These are phyloP conservation scores for Benitochromis conjunctus DNA, from an alignment of 2,113 vertebrate genomes.

Conservation along the genomic window DNA sequence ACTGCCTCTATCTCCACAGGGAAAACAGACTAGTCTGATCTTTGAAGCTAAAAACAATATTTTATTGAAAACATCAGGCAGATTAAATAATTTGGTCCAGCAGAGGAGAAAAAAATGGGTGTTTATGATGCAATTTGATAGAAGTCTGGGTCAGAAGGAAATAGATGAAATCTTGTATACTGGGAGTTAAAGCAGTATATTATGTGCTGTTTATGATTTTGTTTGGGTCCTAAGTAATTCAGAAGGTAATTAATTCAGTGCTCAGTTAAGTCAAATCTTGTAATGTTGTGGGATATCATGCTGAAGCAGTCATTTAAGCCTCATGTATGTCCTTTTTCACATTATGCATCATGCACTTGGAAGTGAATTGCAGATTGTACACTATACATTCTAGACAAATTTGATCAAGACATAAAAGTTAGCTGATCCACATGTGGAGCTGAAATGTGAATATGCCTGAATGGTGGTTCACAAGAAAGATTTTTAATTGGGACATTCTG, in stretches of 20 bases:
- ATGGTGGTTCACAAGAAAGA: not conserved
- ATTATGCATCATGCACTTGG: not conserved
- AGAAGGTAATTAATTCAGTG: not conserved
- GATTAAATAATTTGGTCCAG: constrained; percentile 24
- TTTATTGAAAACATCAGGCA: constrained; percentile 50
- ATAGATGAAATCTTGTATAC: not conserved
- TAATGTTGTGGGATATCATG: not conserved
- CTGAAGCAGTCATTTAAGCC: not conserved
- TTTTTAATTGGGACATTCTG: not conserved
- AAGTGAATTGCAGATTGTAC: not conserved
- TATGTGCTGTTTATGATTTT: not conserved
- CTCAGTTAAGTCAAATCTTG: not conserved
- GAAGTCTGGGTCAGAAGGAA: not conserved
- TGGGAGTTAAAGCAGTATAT: not conserved
- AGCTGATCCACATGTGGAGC: not conserved
- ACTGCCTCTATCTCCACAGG: constrained; percentile 2
- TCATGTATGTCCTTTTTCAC: not conserved
- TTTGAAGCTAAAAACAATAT: constrained; percentile 39
- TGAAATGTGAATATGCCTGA: not conserved
- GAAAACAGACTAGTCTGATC: constrained; percentile 36
- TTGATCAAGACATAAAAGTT: not conserved
- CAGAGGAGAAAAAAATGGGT: constrained; percentile 6
- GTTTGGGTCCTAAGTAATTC: not conserved
- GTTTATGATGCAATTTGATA: constrained; percentile 44
- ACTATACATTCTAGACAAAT: not conserved